Evolutionary conservation across 2,888 invertebrate genomes (phyloP), one percentile per base, ranked within the genome.

Genomic region (Polyommatus icarus): DNA sequence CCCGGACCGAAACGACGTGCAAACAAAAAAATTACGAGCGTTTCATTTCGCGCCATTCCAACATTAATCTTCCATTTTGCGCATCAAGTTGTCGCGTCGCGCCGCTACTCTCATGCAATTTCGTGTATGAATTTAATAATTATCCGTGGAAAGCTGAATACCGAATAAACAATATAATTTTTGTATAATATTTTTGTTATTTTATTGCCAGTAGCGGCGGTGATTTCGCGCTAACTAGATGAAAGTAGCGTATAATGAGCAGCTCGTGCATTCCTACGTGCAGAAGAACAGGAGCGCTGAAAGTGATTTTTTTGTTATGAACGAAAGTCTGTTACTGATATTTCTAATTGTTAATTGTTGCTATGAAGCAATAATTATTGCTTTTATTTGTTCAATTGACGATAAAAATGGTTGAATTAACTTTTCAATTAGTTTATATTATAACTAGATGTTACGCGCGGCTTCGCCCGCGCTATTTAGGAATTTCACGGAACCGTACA

Each of bases 41-140:
- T 79, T 81, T 78, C 80, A 78, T 83, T 67, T 81, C 79, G 78
- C 80, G 80, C 80, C 80, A 79, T 71, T 79, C 81, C 79, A 80
- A 82, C 83, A 84, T 84, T 83, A 84, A 84, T 84, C 83, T 84
- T 80, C 80, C 83, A 83, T 84, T 84, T 84, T 83, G 80, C 82
- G 82, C 82, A 81, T 80, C 81, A 75, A 54, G n/a, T 82, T 84
- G 85, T 84, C 83, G 80, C 82, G 82, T 79, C 81, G 81, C 84
- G 84, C 84, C 85, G 86, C 86, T 85, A 82, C 83, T 84, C 88
- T 78, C 79, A 81, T 83, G 87, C 88, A 90, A 88, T 92, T 90
- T 92, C 92, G 92, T 93, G 92, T 89, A 87, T 88, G 90, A 90
- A 92, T 93, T 91, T 91, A 90, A 88, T 92, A 93, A 93, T 93